Conservation (phyloP, 53 echinoderm and acorn worm genomes). For the Zoroaster sp. region DNA sequence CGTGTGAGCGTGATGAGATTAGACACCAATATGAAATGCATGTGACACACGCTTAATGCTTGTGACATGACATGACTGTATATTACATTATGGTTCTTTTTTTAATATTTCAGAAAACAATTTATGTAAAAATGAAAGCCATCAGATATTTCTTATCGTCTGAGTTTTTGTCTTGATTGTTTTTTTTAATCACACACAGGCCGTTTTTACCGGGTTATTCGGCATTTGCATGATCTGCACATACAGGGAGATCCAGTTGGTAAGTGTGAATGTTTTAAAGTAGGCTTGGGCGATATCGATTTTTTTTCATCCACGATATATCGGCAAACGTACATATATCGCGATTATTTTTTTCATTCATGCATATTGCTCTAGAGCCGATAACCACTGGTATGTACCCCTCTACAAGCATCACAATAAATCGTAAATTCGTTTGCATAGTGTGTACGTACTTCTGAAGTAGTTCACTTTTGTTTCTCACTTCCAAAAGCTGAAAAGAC, state of each 20-base stretch:
- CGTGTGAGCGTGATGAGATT: too few species aligned
- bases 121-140: too few species aligned
- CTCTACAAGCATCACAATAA: neutral
- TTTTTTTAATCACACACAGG: slow-evolving; percentile 46
- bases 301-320: neutral
- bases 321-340: neutral
- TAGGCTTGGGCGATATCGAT: neutral
- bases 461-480: too few species aligned
- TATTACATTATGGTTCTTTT: too few species aligned
- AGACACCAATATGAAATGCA: too few species aligned
- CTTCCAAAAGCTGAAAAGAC: too few species aligned
- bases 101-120: neutral
- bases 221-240: slow-evolving; percentile 82
- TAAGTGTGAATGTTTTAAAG: slow-evolving; percentile 20
- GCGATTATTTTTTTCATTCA: too few species aligned
- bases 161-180: neutral
- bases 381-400: too few species aligned
- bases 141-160: neutral
- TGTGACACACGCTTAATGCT: too few species aligned
- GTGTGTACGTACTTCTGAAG: too few species aligned
- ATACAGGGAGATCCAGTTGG: slow-evolving; percentile 74
- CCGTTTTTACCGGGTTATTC: slow-evolving; percentile 76
- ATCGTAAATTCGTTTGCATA: neutral
- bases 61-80: too few species aligned
- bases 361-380: too few species aligned